Evolutionary conservation across 2,888 invertebrate species (phyloP), one percentile per base, ranked within the genome.

Genomic region (Drosophila sordidula): DNA sequence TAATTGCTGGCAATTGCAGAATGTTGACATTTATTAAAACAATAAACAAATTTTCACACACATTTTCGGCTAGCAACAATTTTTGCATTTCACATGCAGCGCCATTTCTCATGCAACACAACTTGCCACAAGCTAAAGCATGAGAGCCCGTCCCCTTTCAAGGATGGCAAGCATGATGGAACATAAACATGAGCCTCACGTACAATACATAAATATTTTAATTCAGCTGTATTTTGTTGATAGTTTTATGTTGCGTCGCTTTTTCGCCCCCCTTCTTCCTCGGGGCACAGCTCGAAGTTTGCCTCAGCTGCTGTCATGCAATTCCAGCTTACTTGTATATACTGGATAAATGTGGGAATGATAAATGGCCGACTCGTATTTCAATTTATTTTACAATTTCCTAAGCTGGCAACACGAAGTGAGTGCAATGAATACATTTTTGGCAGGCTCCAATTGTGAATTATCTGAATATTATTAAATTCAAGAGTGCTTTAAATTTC

Each of bases 1-100:
- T 81, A 84, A 83, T 85, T 84, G 85, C 67, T 61, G 64, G 45
- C 69, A 71, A 66, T 71, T 70, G 72, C 65, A 68, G 65, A 64
- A 64, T 78, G 78, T 80, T 89, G 88, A 87, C 87, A 75, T 89
- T 89, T 85, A 85, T 84, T 85, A 85, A 77, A 84, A 89, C 83
- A 87, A 89, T 85, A 74, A 85, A 85, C 85, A 87, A 72, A 78
- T 77, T 77, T 47, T 41, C 72, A 62, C 66, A 51, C 41, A 61
- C 14, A 47, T 39, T 44, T 46, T 11, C 50, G 54, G 50, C 55
- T 44, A 32, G 6, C 51, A 22, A 44, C 25, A 34, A 34, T 14
- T 42, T 25, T 25, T 44, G 44, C 34, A 34, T 16, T 42, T 42
- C 52, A 14, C 6, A 54, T 54, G 52, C 42, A 22, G 11, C 14